Conservation (phyloP, 2,888 invertebrate species). For the Oscheius sp. region DNA sequence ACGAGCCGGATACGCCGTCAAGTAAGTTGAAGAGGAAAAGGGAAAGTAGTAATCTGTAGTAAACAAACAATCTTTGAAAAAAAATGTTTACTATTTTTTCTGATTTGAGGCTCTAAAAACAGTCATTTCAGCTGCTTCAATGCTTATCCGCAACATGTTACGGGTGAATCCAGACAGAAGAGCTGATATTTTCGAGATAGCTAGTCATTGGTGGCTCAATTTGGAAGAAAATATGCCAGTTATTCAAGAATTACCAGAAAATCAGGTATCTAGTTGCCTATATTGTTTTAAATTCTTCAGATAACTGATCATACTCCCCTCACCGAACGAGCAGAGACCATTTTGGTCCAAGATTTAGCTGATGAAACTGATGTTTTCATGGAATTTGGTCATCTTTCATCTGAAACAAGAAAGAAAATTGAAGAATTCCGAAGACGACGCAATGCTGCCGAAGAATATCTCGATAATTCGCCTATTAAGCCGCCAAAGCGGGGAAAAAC, state of each 20-base stretch:
- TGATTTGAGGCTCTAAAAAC: not conserved
- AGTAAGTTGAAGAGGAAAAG: too few species aligned
- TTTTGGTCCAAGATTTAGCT: slow-evolving; percentile 69
- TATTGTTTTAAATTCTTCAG: slow-evolving; percentile 36
- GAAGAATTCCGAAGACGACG: slow-evolving; percentile 70
- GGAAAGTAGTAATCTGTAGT: not conserved
- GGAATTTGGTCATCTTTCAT: slow-evolving; percentile 68
- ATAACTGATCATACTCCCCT: slow-evolving; percentile 70
- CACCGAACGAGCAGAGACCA: slow-evolving; percentile 68
- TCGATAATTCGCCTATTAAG: slow-evolving; percentile 68
- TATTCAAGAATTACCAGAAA: slow-evolving; percentile 70
- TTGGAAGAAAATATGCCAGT: slow-evolving; percentile 69
- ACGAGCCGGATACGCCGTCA: slow-evolving; percentile 91
- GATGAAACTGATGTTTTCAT: slow-evolving; percentile 71
- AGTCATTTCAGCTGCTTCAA: slow-evolving; percentile 83
- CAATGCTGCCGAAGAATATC: slow-evolving; percentile 69
- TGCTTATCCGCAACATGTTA: slow-evolving; percentile 90
- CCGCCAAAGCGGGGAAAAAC: slow-evolving; percentile 57
- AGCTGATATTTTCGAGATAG: slow-evolving; percentile 91
- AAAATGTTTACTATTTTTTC: not conserved
- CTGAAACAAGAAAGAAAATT: slow-evolving; percentile 63
- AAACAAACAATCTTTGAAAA: not conserved
- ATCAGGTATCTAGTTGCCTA: slow-evolving; percentile 57
- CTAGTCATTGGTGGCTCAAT: slow-evolving; percentile 97
- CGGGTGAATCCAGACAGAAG: slow-evolving; percentile 88